Conservation (phyloP, 2,888 invertebrate species). For the Apocheima hispidaria region DNA sequence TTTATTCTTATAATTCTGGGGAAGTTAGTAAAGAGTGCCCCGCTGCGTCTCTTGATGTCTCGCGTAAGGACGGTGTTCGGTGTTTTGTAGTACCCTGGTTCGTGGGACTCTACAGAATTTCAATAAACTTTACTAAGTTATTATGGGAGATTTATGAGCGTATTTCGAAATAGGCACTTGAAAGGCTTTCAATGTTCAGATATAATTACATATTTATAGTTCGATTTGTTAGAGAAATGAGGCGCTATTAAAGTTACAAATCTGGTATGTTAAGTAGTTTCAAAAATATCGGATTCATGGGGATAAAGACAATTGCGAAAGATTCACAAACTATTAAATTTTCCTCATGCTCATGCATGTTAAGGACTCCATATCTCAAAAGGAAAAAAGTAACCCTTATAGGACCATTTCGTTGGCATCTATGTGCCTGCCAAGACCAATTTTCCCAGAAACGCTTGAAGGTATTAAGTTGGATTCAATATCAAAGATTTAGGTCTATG, state of each 20-base stretch:
- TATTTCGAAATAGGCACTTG: constrained; percentile 7
- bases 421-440: too few species aligned
- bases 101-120: constrained; percentile 15
- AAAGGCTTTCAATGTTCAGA: constrained; percentile 7
- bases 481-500: too few species aligned
- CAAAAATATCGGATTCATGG: too few species aligned
- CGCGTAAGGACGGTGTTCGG: constrained; percentile 1
- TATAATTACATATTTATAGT: not conserved
- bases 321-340: too few species aligned
- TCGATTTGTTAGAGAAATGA: not conserved
- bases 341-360: too few species aligned
- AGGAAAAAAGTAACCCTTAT: too few species aligned
- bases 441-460: too few species aligned
- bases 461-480: too few species aligned
- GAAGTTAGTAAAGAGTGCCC: constrained; percentile 28
- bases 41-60: constrained; percentile 28
- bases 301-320: too few species aligned
- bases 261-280: not conserved
- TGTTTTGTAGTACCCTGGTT: not conserved
- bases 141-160: constrained; percentile 14
- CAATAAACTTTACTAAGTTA: constrained; percentile 23
- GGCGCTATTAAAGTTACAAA: not conserved
- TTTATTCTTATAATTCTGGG: constrained; percentile 22
- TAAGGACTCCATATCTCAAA: too few species aligned
- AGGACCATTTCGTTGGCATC: too few species aligned